A percentile compares a stretch with the other conserved stretches of the same genome.
phyloP scores from a whole-genome alignment of 2,888 invertebrate species.

The Resseliella maxima region DNA sequence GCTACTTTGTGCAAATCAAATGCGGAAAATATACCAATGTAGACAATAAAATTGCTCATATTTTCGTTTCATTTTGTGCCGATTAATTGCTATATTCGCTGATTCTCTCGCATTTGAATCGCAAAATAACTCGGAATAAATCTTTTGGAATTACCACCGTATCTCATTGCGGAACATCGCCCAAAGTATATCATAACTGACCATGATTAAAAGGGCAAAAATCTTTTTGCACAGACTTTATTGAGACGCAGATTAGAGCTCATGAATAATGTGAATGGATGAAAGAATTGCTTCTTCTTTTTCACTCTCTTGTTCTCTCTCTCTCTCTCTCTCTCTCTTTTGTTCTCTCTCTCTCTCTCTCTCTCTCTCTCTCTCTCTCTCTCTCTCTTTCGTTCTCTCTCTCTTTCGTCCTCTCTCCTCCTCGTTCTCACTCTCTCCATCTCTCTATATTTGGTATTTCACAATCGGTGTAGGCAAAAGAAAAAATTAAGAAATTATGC shows the following conservation, averaged over 20 bases:
- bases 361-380: no score
- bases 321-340: no score
- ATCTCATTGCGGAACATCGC: no score
- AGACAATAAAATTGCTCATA: neutral
- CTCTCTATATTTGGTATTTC: neutral
- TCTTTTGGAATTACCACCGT: neutral
- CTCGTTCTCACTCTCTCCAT: no score
- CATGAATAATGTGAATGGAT: neutral
- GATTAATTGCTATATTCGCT: neutral
- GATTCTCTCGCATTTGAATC: neutral
- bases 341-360: no score
- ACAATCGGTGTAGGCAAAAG: neutral
- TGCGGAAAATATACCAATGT: neutral
- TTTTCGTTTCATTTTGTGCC: neutral
- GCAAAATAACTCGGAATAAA: neutral
- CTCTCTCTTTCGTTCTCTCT: no score
- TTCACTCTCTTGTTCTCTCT: no score
- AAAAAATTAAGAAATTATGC: conserved; percentile 41
- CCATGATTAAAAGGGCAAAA: neutral
- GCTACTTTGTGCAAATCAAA: neutral
- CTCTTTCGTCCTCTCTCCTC: no score
- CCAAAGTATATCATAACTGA: neutral
- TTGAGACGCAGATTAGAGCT: neutral
- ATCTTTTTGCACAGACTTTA: neutral
- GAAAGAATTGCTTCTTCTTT: no score